These are phyloP conservation scores for Drosophila birchii DNA, from an alignment of 2,888 invertebrate genomes.

Conservation along the genomic window DNA sequence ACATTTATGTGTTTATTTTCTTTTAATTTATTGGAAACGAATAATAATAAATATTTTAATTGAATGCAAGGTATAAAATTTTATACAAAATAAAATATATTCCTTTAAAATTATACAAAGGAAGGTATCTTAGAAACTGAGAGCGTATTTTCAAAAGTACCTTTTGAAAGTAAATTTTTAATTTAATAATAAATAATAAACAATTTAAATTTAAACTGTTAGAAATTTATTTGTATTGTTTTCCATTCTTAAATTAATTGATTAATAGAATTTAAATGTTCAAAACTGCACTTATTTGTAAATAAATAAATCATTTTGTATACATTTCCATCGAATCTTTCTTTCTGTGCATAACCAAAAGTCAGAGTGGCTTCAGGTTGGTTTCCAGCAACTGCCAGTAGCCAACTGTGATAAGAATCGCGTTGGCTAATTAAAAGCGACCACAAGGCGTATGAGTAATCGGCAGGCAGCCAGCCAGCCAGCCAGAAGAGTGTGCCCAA, in stretches of 20 bases:
- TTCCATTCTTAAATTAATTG: not conserved
- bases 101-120: no score
- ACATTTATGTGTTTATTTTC: constrained; percentile 4
- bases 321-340: not conserved
- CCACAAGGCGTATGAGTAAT: constrained; percentile 40
- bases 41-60: no score
- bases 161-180: no score
- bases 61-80: no score
- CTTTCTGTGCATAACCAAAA: constrained; percentile 12
- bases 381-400: constrained; percentile 37
- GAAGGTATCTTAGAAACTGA: no score
- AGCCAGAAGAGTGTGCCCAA: constrained; percentile 38
- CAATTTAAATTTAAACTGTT: no score
- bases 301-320: not conserved
- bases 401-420: constrained; percentile 54
- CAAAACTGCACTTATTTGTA: not conserved
- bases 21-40: not conserved
- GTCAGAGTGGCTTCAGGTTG: constrained; percentile 18
- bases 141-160: no score
- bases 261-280: no score
- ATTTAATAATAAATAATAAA: no score
- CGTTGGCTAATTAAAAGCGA: constrained; percentile 55
- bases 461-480: constrained; percentile 34
- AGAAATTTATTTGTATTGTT: no score
- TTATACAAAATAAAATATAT: no score